Evolutionary conservation across 2,888 invertebrate species (phyloP), one percentile per base, ranked within the genome.

Genomic region (Agrotis exclamationis): DNA sequence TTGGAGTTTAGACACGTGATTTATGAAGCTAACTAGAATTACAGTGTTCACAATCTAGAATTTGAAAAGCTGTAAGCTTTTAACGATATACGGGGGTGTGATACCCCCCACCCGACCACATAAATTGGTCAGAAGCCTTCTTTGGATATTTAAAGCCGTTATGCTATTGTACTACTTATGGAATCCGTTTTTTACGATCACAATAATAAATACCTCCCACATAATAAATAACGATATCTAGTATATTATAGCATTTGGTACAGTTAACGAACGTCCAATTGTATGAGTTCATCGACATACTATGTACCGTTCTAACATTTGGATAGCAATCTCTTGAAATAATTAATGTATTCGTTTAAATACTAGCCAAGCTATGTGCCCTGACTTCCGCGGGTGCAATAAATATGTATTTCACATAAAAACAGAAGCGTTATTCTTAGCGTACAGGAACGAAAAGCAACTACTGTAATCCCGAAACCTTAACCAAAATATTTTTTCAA

Each of bases 261-360:
- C 80, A 71, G 70, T 63, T 18, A 76, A 67, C 22, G 57, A 11
- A 57, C 59, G 53, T 58, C 11, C 44, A 13, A 22, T 48, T 39
- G 45, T 22, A 24, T 6, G 22, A 80, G 80, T 80, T 79, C 80
- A 72, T 69, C 48, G 80, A 76, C 79, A 62, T 60, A 3, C 45
- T 51, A 63, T 51, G n/a, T 76, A 76, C 76, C 72, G 76, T 73
- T 51, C 33, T 24, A 28, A 63, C 22, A 71, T 62, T 63, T 13
- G 67, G 56, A 75, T 67, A 67, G 28, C 18, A 39, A 67, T 69
- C 58, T 54, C 57, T 45, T 47, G 47, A 66, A 44, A 24, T 63
- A 80, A 54, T 20, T 67, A 57, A 59, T 59, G 44, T 68, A 62
- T 56, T 51, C 39, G 39, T 44, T 77, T 65, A 65, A 65, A 16